Evolutionary conservation across 2,797 vertebrate species (phyloP), one percentile per base, ranked within the genome.

Genomic region (Sitta carolinensis): DNA sequence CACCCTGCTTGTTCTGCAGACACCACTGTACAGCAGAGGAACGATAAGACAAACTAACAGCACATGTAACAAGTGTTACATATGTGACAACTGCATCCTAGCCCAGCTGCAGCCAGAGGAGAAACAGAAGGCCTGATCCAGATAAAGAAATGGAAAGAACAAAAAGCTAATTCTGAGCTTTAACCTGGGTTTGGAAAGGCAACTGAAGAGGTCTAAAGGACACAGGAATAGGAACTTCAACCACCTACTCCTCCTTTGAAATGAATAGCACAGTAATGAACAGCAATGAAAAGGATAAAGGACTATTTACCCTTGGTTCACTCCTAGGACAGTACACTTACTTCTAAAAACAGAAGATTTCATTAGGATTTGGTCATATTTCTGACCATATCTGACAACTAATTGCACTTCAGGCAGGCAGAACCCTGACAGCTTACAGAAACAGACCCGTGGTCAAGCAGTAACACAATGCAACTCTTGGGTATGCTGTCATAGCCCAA

Each of bases 401-500:
- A 54, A 32, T 40, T 54, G 32, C 54, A 25, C 32, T 25, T 78
- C 12, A 20, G 26, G n/a, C 19, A 78, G 34, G 38, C 30, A 82
- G 70, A 79, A 34, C 32, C 21, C 38, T 30, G 38, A 8, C 0
- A 38, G 29, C 26, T 62, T 11, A 22, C 0, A 38, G 68, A 23
- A 63, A 62, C 1, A 38, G 72, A 55, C 55, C 48, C 0, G 1
- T 4, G 17, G 32, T 0, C 29, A 32, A 40, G 36, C 47, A 70
- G 40, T 5, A 23, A 84, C 29, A 26, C 9, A 34, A 5, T 1
- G 16, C 32, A 70, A 4, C 62, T 70, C 57, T 9, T 16, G 15
- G 50, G 34, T 7, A 75, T 1, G 0, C 40, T 16, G 14, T 4
- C 58, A 21, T 1, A 74, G 16, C 69, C 40, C 2, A 0, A 18